Evolutionary conservation across 2,797 vertebrate genomes (phyloP).

Genomic region (Spea hammondii): DNA sequence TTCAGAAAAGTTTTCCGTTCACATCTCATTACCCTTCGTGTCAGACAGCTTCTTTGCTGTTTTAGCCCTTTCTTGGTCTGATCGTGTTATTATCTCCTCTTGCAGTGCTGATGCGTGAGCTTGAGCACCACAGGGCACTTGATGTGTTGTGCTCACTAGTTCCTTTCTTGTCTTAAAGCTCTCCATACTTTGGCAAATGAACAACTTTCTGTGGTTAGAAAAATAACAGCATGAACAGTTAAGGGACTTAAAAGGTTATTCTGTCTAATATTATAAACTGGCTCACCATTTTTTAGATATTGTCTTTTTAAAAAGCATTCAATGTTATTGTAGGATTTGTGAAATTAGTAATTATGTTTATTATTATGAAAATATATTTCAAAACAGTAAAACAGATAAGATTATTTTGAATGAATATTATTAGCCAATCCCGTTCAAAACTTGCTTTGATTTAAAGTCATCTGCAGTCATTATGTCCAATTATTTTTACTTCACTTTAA

Average conservation of each 20-base stretch:
- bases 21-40: constrained; percentile 47
- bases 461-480: too few species aligned
- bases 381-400: too few species aligned
- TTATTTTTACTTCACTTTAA: too few species aligned
- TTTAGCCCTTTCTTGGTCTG: constrained; percentile 45
- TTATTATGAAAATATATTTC: too few species aligned
- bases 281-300: background rate
- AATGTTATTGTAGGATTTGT: too few species aligned
- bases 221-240: constrained; percentile 21
- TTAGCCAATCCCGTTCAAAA: too few species aligned
- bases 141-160: constrained; percentile 41
- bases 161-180: constrained; percentile 34
- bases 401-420: too few species aligned
- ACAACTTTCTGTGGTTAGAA: constrained; percentile 10
- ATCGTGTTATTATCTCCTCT: constrained; percentile 45
- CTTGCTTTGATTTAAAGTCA: too few species aligned
- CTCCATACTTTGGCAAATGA: constrained; percentile 19
- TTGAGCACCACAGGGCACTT: constrained; percentile 38
- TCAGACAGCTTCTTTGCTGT: constrained; percentile 34
- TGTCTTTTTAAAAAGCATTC: background rate
- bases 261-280: background rate
- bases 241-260: constrained; percentile 5
- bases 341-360: too few species aligned
- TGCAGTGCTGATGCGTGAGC: constrained; percentile 40
- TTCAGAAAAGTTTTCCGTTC: constrained; percentile 47